These are phyloP conservation scores for Sarcophaga rosellei DNA, from an alignment of 2,888 invertebrate genomes.

Conservation along the genomic window DNA sequence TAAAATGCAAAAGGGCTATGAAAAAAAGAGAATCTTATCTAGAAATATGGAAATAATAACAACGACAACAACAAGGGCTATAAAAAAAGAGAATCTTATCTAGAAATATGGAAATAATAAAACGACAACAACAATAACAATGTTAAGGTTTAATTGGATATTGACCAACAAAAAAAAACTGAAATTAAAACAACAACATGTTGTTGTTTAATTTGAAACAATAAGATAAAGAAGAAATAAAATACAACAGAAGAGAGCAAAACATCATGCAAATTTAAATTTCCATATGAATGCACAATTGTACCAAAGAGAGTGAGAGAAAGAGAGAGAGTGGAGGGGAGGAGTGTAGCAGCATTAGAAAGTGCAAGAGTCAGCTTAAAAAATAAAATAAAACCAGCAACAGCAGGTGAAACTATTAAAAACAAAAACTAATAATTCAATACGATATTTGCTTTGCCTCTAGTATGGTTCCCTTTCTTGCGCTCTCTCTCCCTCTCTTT, in stretches of 20 bases:
- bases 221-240: background rate
- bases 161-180: conserved; percentile 22
- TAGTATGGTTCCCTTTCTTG: background rate
- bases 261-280: conserved; percentile 17
- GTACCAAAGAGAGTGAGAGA: no score
- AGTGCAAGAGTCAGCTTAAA: no score
- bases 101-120: conserved; percentile 7
- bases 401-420: background rate
- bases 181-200: background rate
- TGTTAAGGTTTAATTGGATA: conserved; percentile 36
- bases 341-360: no score
- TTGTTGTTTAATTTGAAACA: conserved; percentile 9
- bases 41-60: conserved; percentile 5
- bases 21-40: background rate
- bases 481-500: background rate
- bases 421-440: conserved; percentile 6
- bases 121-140: conserved; percentile 3
- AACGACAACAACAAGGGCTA: no score
- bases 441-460: background rate
- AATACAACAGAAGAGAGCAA: background rate
- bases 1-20: no score
- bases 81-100: background rate
- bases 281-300: conserved; percentile 9
- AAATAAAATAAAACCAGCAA: background rate
- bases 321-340: no score